Evolutionary conservation across 2,888 invertebrate genomes (phyloP).

Genomic region (Leptinotarsa peninsularis): DNA sequence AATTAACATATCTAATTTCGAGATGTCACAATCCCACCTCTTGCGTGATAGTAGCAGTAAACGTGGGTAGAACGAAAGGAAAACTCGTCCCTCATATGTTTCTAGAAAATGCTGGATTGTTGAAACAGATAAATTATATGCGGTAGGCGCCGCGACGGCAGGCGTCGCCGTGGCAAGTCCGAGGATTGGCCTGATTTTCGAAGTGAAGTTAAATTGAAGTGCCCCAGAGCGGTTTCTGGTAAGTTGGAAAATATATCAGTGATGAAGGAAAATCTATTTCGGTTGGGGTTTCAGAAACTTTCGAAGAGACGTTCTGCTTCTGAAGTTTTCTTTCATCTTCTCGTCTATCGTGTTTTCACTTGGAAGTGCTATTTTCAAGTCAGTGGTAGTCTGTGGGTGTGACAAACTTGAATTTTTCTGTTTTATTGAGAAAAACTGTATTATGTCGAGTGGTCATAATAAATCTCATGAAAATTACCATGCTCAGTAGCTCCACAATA

Average conservation of each 20-base stretch:
- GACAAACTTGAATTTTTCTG: no score
- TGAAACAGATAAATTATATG: neutral
- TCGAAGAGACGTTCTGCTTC: neutral
- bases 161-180: neutral
- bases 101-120: neutral
- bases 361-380: no score
- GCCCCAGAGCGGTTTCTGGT: slow-evolving; percentile 3
- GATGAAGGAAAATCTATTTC: neutral
- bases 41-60: neutral
- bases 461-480: no score
- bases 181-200: slow-evolving; percentile 13
- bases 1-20: slow-evolving; percentile 1
- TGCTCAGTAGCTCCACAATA: no score
- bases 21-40: neutral
- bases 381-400: no score
- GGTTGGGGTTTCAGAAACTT: neutral
- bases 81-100: neutral
- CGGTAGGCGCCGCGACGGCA: slow-evolving; percentile 4
- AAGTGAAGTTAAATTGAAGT: slow-evolving; percentile 4
- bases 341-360: no score
- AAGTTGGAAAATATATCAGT: neutral
- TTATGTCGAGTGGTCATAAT: no score
- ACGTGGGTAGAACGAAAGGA: neutral
- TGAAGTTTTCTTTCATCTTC: neutral
- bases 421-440: no score